Evolutionary conservation across 2,888 invertebrate species (phyloP), one percentile per base, ranked within the genome.

Genomic region (Metellina segmentata): DNA sequence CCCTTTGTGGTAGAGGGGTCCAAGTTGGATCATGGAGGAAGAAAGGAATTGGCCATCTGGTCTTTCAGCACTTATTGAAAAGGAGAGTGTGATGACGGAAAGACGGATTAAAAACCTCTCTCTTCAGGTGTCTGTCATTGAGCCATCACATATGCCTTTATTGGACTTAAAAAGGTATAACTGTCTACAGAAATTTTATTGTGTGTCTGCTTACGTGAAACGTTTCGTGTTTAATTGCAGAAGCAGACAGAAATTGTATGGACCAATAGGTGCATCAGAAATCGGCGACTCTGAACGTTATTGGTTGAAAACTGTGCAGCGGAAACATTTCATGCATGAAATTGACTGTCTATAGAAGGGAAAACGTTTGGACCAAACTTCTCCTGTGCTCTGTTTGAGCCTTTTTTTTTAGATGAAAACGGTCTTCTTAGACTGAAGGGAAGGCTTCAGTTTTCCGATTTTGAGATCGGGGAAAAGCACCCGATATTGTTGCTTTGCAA

Each of bases 261-360:
- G 72, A 1, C 34, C 72, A 4, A 13, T 72, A 7, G 7, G 52
- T 72, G 74, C 74, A n/a, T 72, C 20, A 0, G 83, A 74, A 72
- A 9, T 74, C 13, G 7, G 49, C 7, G 49, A 52, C 11, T 72
- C 52, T 16, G 49, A 49, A 19, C 0, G 7, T 8, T 74, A 11
- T 51, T 83, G 52, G 83, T 72, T 74, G 2, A 83, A 72, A 34
- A 19, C 19, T 49, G 71, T 49, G 49, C 74, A 74, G 52, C 13
- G 8, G 0, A 74, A 11, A 72, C 20, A 83, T 34, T 74, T 72
- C 9, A 20, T 19, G 16, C n/a, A 0, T n/a, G 72, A 83, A 16
- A 1, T 83, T 52, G 19, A 34, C 0, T 16, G 51, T 7, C 52
- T 83, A 72, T 6, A 20, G 0, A 49, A 6, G 19, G 19, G 19